Base-by-base conservation (phyloP, 2,888 invertebrate genomes). In the Microctonus aethiopoides region DNA sequence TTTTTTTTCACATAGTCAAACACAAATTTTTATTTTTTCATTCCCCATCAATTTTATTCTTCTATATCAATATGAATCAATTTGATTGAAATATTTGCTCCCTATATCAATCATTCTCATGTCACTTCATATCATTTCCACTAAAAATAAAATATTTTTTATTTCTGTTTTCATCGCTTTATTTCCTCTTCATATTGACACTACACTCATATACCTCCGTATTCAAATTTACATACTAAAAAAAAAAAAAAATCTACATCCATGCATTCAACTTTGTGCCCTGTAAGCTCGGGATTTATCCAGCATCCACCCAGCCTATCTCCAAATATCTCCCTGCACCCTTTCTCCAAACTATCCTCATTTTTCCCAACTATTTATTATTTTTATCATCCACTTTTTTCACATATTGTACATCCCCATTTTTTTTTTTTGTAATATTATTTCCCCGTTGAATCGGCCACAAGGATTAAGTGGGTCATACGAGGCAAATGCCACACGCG, bases 391-490 rank as follows among this genome's bases (percentile, higher is more conserved):
- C 29, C 29, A 5, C 7, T 39, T 39, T 11, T 39, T n/a, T n/a
- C 13, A n/a, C n/a, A 10, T 36, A 11, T 24, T 26, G 20, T 29
- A 7, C 29, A 5, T 29, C 29, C 22, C 20, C 16, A 16, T n/a
- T 26, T 51, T n/a, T 51, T 57, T 41, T 11, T 11, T 13, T n/a
- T 39, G n/a, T 39, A 3, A n/a, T 39, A n/a, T 39, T 39, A n/a
- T 39, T n/a, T n/a, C 13, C n/a, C 52, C 34, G 65, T 60, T 60
- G 36, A 67, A 70, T 70, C 66, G 66, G 54, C 56, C 39, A 46
- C 46, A 26, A 61, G 70, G 70, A 70, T 70, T 70, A 70, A 61
- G 46, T 70, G 66, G 70, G 66, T 70, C 70, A 70, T 66, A 46
- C 57, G 39, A 61, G 56, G n/a, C 56, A 62, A 62, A 36, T 52